phyloP scores from a whole-genome alignment of 2,888 invertebrate species.

The Philonicus albiceps region DNA sequence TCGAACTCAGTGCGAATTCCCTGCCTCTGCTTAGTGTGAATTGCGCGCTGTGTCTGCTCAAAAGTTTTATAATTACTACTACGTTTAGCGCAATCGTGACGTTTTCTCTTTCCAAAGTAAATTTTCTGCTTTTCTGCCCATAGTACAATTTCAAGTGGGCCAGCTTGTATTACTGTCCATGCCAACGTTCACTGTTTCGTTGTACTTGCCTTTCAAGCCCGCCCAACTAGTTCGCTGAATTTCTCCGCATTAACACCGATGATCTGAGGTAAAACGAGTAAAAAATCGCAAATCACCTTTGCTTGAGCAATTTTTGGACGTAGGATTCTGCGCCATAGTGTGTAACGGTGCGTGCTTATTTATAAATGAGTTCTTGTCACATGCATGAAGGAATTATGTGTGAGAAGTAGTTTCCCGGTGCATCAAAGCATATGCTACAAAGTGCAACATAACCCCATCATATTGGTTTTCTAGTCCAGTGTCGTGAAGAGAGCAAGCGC shows the following conservation, averaged over 20 bases:
- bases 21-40: background rate
- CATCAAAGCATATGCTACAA: background rate
- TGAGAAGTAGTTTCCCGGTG: background rate
- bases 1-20: background rate
- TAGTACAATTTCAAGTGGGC: background rate
- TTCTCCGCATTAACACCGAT: background rate
- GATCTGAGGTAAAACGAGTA: background rate
- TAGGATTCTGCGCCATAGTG: background rate
- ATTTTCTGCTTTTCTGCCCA: background rate
- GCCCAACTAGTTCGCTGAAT: background rate
- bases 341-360: background rate
- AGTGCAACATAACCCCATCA: slow-evolving; percentile 14
- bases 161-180: background rate
- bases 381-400: background rate
- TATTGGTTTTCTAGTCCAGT: background rate
- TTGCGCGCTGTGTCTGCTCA: background rate
- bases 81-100: background rate
- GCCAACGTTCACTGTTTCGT: background rate
- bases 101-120: too few relatives aligned
- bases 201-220: background rate
- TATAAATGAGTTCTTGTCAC: slow-evolving; percentile 2
- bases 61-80: background rate
- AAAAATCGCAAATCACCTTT: background rate
- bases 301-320: background rate
- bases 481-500: background rate